These are phyloP conservation scores for Stenodera caucasica DNA, from an alignment of 2,888 invertebrate genomes.

Conservation along the genomic window DNA sequence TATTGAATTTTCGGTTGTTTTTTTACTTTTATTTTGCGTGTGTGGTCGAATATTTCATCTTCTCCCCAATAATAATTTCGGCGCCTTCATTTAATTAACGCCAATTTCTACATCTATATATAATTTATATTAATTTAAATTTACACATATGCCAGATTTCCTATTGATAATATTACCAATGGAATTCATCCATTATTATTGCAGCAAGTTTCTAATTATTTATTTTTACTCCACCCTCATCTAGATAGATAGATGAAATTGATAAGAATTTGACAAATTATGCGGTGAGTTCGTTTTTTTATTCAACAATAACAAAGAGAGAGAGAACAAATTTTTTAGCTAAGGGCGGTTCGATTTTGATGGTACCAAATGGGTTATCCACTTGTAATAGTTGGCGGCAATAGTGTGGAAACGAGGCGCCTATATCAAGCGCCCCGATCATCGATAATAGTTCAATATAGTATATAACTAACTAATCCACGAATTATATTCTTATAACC, in stretches of 20 bases:
- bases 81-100: constrained; percentile 4
- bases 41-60: constrained; percentile 15
- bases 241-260: neutral
- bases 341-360: neutral
- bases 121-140: constrained; percentile 5
- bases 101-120: neutral
- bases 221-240: neutral
- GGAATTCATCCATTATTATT: neutral
- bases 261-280: constrained; percentile 1
- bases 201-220: neutral
- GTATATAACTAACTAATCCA: constrained; percentile 48
- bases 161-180: neutral
- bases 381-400: neutral
- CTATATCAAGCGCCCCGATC: constrained; percentile 46
- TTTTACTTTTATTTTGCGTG: no score
- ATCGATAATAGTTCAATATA: constrained; percentile 51
- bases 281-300: neutral
- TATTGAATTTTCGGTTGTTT: no score
- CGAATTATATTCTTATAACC: constrained; percentile 45
- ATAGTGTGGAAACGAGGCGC: constrained; percentile 45
- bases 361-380: neutral
- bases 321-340: neutral
- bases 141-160: neutral
- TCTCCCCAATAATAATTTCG: neutral
- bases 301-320: neutral